A percentile compares a stretch with the other conserved stretches of the same genome.
These are phyloP conservation scores for Balanococcus diminutus DNA, from an alignment of 2,888 invertebrate genomes.

Conservation along the genomic window DNA sequence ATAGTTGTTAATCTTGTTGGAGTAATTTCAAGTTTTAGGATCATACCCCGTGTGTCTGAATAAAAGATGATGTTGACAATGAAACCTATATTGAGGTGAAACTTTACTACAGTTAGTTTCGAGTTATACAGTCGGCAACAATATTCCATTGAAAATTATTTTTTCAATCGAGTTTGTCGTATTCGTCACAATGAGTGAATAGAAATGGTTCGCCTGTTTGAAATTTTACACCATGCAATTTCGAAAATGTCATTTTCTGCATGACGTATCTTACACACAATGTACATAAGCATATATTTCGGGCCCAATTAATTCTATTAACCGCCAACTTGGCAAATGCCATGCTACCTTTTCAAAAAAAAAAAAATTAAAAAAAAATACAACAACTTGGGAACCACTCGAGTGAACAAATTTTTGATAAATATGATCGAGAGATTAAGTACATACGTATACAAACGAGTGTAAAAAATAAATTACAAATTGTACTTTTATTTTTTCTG, in stretches of 20 bases:
- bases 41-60: slow-evolving; percentile 32
- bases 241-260: background rate
- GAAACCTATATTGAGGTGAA: slow-evolving; percentile 37
- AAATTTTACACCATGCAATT: background rate
- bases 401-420: background rate
- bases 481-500: background rate
- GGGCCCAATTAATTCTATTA: background rate
- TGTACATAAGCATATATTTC: background rate
- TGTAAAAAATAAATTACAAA: background rate
- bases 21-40: slow-evolving; percentile 29
- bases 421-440: background rate
- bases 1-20: slow-evolving; percentile 18
- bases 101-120: slow-evolving; percentile 23
- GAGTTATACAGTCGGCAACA: background rate
- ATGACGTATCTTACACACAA: background rate
- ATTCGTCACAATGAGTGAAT: background rate
- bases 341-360: background rate
- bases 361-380: background rate
- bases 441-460: background rate
- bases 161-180: background rate
- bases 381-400: no score
- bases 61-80: slow-evolving; percentile 28
- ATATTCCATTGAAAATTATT: background rate
- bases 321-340: background rate
- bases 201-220: background rate